Percentiles rank a stretch among this genome's conserved stretches.
phyloP scores from a whole-genome alignment of 2,888 invertebrate species.

The Cyaniris semiargus region DNA sequence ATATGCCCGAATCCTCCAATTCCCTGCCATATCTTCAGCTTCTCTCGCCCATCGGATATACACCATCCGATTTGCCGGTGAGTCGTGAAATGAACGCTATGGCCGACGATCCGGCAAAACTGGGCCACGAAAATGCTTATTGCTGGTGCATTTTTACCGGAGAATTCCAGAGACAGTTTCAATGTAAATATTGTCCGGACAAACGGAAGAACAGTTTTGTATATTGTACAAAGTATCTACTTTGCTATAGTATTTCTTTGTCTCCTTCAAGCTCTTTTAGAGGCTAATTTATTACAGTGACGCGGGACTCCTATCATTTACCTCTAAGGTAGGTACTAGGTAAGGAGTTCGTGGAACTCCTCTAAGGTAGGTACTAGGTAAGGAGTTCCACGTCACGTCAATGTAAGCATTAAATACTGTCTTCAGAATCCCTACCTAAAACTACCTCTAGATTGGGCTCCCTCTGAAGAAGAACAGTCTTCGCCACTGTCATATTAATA shows the following conservation, averaged over 20 bases:
- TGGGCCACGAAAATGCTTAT: conserved; percentile 65
- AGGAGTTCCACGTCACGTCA: no score
- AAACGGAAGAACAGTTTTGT: not conserved
- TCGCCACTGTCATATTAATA: no score
- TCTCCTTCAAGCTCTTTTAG: not conserved
- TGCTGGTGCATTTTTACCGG: conserved; percentile 56
- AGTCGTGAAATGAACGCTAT: conserved; percentile 55
- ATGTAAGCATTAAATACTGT: no score
- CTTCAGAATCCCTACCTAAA: no score
- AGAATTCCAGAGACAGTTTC: conserved; percentile 43
- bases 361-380: no score
- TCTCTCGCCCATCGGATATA: not conserved
- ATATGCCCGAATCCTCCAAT: not conserved
- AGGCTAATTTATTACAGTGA: not conserved
- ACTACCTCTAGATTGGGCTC: no score
- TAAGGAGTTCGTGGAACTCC: no score
- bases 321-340: no score
- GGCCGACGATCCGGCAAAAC: conserved; percentile 73
- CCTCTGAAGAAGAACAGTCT: no score
- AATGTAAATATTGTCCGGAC: conserved; percentile 2
- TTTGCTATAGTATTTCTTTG: not conserved
- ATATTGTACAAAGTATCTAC: not conserved
- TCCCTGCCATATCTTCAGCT: not conserved
- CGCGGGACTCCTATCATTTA: no score
- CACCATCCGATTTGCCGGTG: conserved; percentile 49